Evolutionary conservation across 2,113 vertebrate genomes (phyloP), one percentile per base, ranked within the genome.

Genomic region (Argyrosomus japonicus): DNA sequence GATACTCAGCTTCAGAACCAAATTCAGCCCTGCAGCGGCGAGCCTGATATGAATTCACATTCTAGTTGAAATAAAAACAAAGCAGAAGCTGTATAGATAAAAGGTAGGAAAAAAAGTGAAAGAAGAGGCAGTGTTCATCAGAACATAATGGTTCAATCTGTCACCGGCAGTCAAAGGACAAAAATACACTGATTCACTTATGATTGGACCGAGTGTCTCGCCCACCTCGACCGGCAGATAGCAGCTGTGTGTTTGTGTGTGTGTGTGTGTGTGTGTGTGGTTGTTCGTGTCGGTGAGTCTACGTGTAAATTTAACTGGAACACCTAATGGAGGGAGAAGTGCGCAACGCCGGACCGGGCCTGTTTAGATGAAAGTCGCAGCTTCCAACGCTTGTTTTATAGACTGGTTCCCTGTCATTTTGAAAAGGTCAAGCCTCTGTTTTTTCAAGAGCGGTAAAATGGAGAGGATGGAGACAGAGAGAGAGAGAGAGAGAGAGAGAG

Each of bases 351-450:
- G 32, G 62, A 43, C 65, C 56, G 47, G 70, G 47, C 76, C 86
- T 86, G 74, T 83, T 86, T 89, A 67, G 77, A 85, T 87, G 82
- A 82, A 81, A 89, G 78, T 88, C 87, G 63, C 81, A 72, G 81
- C 79, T 73, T 86, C 83, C 77, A 77, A 82, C 64, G 81, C 68
- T 73, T 76, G 79, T 87, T 84, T 90, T 87, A 90, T 87, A 79
- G 85, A 90, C 86, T 80, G 76, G 53, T 73, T 81, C 61, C 71
- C 78, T 79, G 83, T 88, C 85, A 85, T 54, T 77, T 84, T 81
- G 68, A 87, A 94, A 91, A 91, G 90, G 92, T 93, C 88, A 93
- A 53, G 21, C 58, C 29, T 84, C 56, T 77, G 53, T 79, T 75
- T 74, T 50, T 84, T 81, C 57, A 79, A 74, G 69, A 68, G 71